Evolutionary conservation across 1,140 invertebrate species (phyloP).

Genomic region (Akabosia matsudoensis): DNA sequence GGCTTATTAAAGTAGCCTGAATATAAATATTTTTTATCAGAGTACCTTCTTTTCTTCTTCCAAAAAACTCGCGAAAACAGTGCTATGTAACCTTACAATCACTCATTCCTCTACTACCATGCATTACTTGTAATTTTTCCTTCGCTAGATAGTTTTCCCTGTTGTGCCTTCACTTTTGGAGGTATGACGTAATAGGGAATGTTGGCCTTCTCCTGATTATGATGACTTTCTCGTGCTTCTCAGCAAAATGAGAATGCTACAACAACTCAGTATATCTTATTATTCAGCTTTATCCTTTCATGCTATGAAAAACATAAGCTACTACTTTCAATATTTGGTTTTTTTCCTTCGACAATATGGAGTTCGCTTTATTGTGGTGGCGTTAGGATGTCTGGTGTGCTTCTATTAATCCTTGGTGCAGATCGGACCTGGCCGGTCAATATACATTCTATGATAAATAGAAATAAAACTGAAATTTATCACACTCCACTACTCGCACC

Average conservation of each 20-base stretch:
- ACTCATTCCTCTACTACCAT: neutral
- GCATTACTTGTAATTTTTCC: neutral
- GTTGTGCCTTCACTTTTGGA: neutral
- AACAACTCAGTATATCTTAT: no score
- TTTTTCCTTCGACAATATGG: no score
- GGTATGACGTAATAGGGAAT: conserved; percentile 6
- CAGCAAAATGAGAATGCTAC: neutral
- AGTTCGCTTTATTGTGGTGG: no score
- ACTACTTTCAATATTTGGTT: no score
- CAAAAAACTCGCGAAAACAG: no score
- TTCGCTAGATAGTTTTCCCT: no score
- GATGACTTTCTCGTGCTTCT: neutral
- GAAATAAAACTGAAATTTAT: neutral
- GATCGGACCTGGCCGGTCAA: no score
- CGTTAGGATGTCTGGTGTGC: no score
- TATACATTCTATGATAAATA: no score
- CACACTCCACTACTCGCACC: neutral
- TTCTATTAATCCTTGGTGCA: no score
- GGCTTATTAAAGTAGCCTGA: no score
- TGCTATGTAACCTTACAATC: neutral
- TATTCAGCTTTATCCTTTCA: neutral
- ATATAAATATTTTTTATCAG: no score
- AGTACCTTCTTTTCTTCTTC: neutral
- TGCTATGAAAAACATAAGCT: neutral
- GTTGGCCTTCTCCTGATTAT: conserved; percentile 1